Base-by-base conservation (phyloP, 2,113 vertebrate genomes). In the Oryzias celebensis region DNA sequence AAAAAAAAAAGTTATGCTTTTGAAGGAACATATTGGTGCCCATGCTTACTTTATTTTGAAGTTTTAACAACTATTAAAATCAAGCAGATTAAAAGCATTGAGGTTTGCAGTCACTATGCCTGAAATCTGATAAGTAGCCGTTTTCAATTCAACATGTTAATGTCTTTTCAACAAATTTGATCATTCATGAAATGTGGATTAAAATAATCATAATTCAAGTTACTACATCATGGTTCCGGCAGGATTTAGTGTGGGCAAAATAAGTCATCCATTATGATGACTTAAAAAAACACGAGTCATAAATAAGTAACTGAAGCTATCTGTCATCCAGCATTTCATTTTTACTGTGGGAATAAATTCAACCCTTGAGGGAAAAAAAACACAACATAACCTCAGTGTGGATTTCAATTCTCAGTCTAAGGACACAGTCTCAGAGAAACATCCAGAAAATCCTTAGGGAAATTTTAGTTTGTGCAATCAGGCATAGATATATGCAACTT, bases 391-490 rank as follows among this genome's bases (percentile, higher is more conserved):
- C 56, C 71, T 58, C 52, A 55, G 49, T 60, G 60, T 60, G 63
- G 18, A 20, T 70, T 80, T 76, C 15, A 54, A 80, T 70, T 67
- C 71, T 71, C 64, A 66, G 1, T 53, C 58, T 60, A 53, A 76
- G 55, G 52, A 44, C 58, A 28, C 53, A 66, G 44, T 60, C 78
- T 65, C 28, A n/a, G 61, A 76, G 47, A 83, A 71, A 66, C 73
- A 71, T 68, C 22, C 55, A 42, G 31, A 7, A 58, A 13, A 73
- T 77, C 70, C 58, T 52, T 42, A 12, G 73, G 62, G 73, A 72
- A 51, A 84, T 83, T 46, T 67, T 41, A 60, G 75, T 79, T 57
- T 78, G 72, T 69, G 62, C 65, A 70, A 70, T 71, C 62, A 75
- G 58, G 62, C 74, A 79, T 69, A 72, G 48, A 81, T 78, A 58